Evolutionary conservation across 2,888 invertebrate species (phyloP), one percentile per base, ranked within the genome.

Genomic region (Dione vanillae): DNA sequence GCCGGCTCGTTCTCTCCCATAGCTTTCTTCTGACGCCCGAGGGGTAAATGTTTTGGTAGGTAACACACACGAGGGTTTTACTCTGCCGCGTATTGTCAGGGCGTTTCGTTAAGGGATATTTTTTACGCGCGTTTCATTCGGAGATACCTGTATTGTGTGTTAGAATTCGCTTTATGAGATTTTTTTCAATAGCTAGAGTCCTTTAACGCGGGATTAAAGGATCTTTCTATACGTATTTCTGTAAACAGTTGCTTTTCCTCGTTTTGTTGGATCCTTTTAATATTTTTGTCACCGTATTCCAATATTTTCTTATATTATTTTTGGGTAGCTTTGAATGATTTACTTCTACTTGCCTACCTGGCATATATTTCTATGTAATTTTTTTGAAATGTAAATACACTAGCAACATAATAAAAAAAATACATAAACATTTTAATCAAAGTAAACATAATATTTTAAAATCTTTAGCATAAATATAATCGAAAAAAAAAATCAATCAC

Each of bases 41-140:
- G 93, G 93, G 93, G 91, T 88, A 92, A 93, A 93, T 94, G 92
- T 94, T 94, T 90, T 93, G 92, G 85, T 93, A 92, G 91, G 88
- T 84, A 93, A 93, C 92, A 91, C 92, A 93, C 89, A 94, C 94
- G 91, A 88, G 85, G 91, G 91, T 88, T 90, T 90, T 91, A 89
- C 87, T 85, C 87, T 85, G 87, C 82, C 83, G 85, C 81, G 89
- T 86, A 91, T 92, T 92, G 91, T 92, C 84, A 84, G 83, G 84
- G 83, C 82, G 84, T 82, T 85, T 86, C 84, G 80, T 77, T 78
- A 67, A 76, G 80, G 76, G 81, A 92, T 91, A 92, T 92, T 92
- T 92, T 92, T 92, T 90, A 88, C 85, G 87, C 85, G 85, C 83
- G 83, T 88, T 88, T 89, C 90, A 90, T 92, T 89, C 87, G 87